Base-by-base conservation (phyloP, 2,113 vertebrate species). In the Dasyornis broadbenti region DNA sequence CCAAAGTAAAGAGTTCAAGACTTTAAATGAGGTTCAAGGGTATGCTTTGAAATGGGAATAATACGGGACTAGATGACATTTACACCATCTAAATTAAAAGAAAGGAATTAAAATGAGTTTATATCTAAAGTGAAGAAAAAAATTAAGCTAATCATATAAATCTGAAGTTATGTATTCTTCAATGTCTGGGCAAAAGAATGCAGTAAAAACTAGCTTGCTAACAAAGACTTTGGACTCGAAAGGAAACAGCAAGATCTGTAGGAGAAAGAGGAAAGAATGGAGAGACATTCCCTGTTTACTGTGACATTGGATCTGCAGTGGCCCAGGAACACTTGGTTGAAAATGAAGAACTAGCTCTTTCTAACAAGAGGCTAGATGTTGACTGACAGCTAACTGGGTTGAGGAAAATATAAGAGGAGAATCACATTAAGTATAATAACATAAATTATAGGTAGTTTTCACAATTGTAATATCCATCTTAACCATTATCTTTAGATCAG, bases 31-130 rank as follows among this genome's bases (percentile, higher is more conserved):
- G 23, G 40, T 84, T 95, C 56, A 89, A 89, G 80, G 35, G 28
- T 61, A 40, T 79, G 61, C n/a, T 95, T 91, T 91, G 69, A 89
- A 90, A 93, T 61, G 3, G 22, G 72, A 86, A 49, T 79, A 89
- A 60, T 53, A 70, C 21, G 13, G 3, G 6, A 83, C 52, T 18
- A 92, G 42, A 59, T 71, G 33, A 63, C 44, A 90, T 86, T 90
- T 93, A 33, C 11, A 77, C 20, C 13, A 45, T 21, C 37, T 78
- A 86, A 92, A 75, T 84, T 82, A 86, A n/a, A 86, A 78, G 56
- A 93, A 82, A 77, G 53, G 60, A 86, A 86, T 92, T 70, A 68
- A 94, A 93, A 96, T 59, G 18, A 92, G 49, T 64, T 92, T 81
- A 53, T 80, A 86, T 47, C 21, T 83, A 49, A 89, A 78, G 13